Conservation (phyloP, 1,140 invertebrate genomes). For the Drosophila setifemur region DNA sequence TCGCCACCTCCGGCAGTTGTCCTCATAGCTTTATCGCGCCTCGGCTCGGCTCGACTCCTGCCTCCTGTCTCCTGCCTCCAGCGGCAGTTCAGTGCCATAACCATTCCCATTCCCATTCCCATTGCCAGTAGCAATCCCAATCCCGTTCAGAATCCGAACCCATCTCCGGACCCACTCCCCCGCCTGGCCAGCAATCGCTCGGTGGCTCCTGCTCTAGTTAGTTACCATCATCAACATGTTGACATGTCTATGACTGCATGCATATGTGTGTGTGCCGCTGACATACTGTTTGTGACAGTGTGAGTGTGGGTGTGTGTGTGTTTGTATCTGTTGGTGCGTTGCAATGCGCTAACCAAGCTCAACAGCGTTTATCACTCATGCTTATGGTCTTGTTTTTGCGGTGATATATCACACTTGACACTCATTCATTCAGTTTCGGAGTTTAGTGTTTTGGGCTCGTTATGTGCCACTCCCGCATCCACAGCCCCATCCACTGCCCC, state of each 20-base stretch:
- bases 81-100: slow-evolving; percentile 20
- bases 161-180: not conserved
- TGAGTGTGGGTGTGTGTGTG: slow-evolving; percentile 10
- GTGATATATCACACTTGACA: slow-evolving; percentile 82
- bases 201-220: slow-evolving; percentile 65
- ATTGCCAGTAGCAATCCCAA: not conserved
- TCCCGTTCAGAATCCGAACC: not conserved
- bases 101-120: not conserved
- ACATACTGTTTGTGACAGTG: slow-evolving; percentile 18
- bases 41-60: slow-evolving; percentile 24
- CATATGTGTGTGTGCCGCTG: slow-evolving; percentile 29
- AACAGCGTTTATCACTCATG: slow-evolving; percentile 80
- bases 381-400: slow-evolving; percentile 81
- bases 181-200: slow-evolving; percentile 38
- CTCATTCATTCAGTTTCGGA: slow-evolving; percentile 81
- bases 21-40: slow-evolving; percentile 44
- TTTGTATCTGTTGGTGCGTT: slow-evolving; percentile 30
- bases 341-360: slow-evolving; percentile 66
- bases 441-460: slow-evolving; percentile 73
- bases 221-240: slow-evolving; percentile 80
- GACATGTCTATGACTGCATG: slow-evolving; percentile 78
- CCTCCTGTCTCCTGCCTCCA: slow-evolving; percentile 22
- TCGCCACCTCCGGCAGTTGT: slow-evolving; percentile 24
- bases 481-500: not conserved
- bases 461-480: slow-evolving; percentile 14